Evolutionary conservation across 2,113 vertebrate genomes (phyloP), one percentile per base, ranked within the genome.

Genomic region (Misgurnus mizolepis): DNA sequence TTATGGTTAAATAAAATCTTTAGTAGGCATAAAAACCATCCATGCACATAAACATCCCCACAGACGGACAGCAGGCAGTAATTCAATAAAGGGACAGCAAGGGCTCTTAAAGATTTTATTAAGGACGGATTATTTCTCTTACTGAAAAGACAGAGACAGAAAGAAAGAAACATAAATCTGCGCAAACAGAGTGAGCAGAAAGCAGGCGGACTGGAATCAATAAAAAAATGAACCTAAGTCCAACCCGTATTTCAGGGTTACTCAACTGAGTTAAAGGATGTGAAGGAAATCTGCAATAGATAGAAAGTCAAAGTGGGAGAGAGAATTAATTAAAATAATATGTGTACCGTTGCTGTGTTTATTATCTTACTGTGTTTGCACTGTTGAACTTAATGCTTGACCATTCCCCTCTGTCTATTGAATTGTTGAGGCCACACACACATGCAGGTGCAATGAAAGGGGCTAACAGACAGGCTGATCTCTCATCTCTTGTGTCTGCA

Each of bases 131-230:
- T 89, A 58, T 90, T 88, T 86, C 83, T 85, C 80, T 76, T 40
- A 34, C n/a, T 49, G 55, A 80, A 64, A 7, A 41, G 47, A 64
- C 17, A 3, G 69, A 41, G 39, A 41, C 47, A 66, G 18, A 58
- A 27, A 66, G 40, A 45, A 43, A 47, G 27, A 53, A 60, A 41
- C 84, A 89, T 90, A 91, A 90, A 91, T 91, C 89, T 84, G 79
- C 82, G 89, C 86, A 87, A 89, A 90, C 84, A 80, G 78, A 80
- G 80, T 50, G 77, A 80, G 90, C 85, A 89, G 88, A 89, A 89
- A 68, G 78, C 79, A 69, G 85, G 86, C 89, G 90, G 77, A 82
- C 90, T 90, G 86, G 86, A 88, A 92, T 91, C 92, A 90, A 91
- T 92, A 89, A 89, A 88, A 87, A 27, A 73, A 92, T 88, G 82